Percentiles rank a stretch among this genome's conserved stretches.
Conservation (phyloP, 2,113 vertebrate species). For the Ictidomys tridecemlineatus region DNA sequence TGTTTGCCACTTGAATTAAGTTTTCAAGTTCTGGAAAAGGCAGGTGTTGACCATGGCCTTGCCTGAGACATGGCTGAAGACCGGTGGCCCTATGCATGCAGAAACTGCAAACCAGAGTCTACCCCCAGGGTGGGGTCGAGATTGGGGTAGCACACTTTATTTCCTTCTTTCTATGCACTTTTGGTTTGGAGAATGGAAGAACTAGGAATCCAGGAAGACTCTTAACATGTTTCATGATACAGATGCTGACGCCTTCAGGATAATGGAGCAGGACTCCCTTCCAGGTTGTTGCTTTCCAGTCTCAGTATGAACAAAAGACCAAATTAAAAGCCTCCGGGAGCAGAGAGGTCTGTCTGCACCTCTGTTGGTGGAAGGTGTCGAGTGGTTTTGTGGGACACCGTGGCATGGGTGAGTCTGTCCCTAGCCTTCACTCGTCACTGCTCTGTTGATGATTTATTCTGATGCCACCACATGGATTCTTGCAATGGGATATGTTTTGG, state of each 20-base stretch:
- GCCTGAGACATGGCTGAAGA: not conserved
- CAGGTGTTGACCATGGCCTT: not conserved
- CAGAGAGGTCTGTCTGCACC: not conserved
- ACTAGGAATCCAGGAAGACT: not conserved
- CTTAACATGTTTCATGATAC: not conserved
- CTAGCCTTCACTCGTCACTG: not conserved
- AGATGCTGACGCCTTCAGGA: too few relatives aligned
- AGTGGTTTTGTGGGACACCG: accelerated
- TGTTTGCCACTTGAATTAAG: not conserved
- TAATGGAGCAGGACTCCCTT: not conserved
- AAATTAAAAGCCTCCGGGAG: not conserved
- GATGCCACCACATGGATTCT: accelerated
- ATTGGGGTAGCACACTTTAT: not conserved
- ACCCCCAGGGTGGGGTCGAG: not conserved
- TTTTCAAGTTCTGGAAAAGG: not conserved
- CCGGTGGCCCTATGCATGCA: too few relatives aligned
- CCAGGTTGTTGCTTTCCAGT: not conserved
- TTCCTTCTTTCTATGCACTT: not conserved
- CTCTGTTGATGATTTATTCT: not conserved
- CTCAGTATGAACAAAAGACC: not conserved
- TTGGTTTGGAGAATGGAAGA: not conserved
- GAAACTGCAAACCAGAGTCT: not conserved
- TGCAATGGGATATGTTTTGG: not conserved
- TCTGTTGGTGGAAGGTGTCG: not conserved
- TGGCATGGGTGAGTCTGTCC: accelerated